Percentiles rank a stretch among this genome's conserved stretches.
These are phyloP conservation scores for Tupaia tana DNA, from an alignment of 2,113 vertebrate species.

Conservation along the genomic window DNA sequence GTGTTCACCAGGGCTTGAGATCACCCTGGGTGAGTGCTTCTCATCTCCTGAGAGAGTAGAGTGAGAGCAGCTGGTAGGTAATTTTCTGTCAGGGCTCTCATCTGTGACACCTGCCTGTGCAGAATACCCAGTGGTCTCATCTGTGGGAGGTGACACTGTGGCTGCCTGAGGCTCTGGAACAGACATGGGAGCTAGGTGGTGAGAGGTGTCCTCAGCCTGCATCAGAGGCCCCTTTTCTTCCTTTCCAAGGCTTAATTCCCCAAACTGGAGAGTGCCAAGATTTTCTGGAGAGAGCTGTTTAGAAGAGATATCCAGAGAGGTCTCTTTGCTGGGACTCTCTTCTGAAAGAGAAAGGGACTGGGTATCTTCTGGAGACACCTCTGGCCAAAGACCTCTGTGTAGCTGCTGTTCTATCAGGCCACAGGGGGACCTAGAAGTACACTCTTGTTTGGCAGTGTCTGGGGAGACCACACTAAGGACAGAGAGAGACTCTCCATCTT, in stretches of 20 bases:
- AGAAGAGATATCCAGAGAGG: conserved; percentile 82
- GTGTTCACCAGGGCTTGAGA: conserved; percentile 48
- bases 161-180: conserved; percentile 64
- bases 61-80: conserved; percentile 50
- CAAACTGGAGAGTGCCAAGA: conserved; percentile 77
- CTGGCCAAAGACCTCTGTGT: conserved; percentile 74
- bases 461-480: conserved; percentile 78
- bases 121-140: conserved; percentile 67
- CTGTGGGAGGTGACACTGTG: conserved; percentile 56
- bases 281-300: conserved; percentile 84
- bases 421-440: conserved; percentile 63
- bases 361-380: conserved; percentile 83
- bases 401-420: conserved; percentile 52
- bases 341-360: conserved; percentile 83
- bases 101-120: conserved; percentile 79
- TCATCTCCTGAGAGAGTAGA: background rate
- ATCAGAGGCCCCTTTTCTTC: conserved; percentile 71
- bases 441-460: conserved; percentile 73
- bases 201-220: conserved; percentile 50
- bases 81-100: conserved; percentile 62
- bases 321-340: conserved; percentile 83
- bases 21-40: conserved; percentile 5
- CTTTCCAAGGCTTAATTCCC: conserved; percentile 76
- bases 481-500: conserved; percentile 83
- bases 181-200: background rate